Evolutionary conservation across 2,888 invertebrate genomes (phyloP), one percentile per base, ranked within the genome.

Genomic region (Marasmarcha lunaedactyla): DNA sequence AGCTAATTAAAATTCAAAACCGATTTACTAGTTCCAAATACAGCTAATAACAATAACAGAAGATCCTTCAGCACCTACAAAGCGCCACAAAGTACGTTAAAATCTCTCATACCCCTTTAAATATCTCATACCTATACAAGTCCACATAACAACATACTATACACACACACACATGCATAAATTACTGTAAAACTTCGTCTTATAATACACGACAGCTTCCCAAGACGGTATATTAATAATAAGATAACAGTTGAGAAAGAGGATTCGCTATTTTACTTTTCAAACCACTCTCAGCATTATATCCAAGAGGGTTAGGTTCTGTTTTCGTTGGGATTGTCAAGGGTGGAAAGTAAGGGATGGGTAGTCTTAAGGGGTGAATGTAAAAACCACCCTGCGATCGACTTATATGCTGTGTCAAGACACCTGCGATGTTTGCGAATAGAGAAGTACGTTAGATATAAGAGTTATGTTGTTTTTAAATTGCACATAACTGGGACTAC

Each of bases 321-420:
- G 7, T 45, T 51, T 14, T 35, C 12, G 35, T 50, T 50, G 42
- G 40, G 40, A 41, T 53, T 44, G 42, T 20, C 3, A 3, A 20
- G 47, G 48, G 54, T 48, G 54, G 51, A 48, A 46, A 49, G 50
- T 48, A 47, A 52, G 50, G 74, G 55, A 53, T 70, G 76, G 57
- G 73, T 71, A 59, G 59, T 66, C 79, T 71, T 76, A 71, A 57
- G 72, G 81, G 71, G 76, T 52, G 72, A 79, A 73, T 78, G 81
- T 72, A 79, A 81, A 74, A 77, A 77, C 77, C 78, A 77, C 83
- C 81, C 57, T 74, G 73, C 77, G 77, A 81, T 81, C 81, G 79
- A 81, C 81, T 81, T 81, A 78, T 81, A 76, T 74, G 77, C 70
- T 78, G 77, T 79, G 77, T 78, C 76, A 81, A 81, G 79, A 79